These are phyloP conservation scores for Aspidapion aeneum DNA, from an alignment of 2,888 invertebrate genomes.

Conservation along the genomic window DNA sequence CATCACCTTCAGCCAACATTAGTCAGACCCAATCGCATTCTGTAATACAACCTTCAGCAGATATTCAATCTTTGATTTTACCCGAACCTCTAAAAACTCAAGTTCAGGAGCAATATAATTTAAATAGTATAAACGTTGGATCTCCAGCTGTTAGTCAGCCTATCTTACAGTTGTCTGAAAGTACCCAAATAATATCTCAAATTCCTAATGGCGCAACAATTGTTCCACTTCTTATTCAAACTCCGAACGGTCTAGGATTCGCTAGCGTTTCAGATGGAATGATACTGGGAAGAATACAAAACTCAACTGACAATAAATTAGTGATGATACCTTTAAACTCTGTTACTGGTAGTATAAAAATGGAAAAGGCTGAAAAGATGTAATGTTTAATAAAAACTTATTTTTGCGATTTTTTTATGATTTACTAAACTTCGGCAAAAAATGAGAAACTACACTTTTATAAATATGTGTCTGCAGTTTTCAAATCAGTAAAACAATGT, in stretches of 20 bases:
- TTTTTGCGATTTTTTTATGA: no score
- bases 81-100: neutral
- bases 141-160: neutral
- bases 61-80: neutral
- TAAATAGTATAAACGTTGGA: neutral
- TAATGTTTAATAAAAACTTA: no score
- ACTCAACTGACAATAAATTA: slow-evolving; percentile 27
- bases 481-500: no score
- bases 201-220: neutral
- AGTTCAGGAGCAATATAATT: neutral
- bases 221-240: slow-evolving; percentile 30
- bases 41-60: neutral
- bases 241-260: slow-evolving; percentile 29
- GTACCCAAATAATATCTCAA: neutral
- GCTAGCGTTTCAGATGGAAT: slow-evolving; percentile 31
- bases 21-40: neutral
- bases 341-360: slow-evolving; percentile 5
- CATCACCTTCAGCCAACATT: neutral
- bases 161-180: neutral
- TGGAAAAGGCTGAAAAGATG: neutral
- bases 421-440: no score
- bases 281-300: slow-evolving; percentile 30
- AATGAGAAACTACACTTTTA: no score
- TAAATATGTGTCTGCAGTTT: no score
- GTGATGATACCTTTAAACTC: slow-evolving; percentile 29